Percentiles rank a stretch among this genome's conserved stretches.
These are phyloP conservation scores for Ephialtes manifestator DNA, from an alignment of 2,888 invertebrate genomes.

Conservation along the genomic window DNA sequence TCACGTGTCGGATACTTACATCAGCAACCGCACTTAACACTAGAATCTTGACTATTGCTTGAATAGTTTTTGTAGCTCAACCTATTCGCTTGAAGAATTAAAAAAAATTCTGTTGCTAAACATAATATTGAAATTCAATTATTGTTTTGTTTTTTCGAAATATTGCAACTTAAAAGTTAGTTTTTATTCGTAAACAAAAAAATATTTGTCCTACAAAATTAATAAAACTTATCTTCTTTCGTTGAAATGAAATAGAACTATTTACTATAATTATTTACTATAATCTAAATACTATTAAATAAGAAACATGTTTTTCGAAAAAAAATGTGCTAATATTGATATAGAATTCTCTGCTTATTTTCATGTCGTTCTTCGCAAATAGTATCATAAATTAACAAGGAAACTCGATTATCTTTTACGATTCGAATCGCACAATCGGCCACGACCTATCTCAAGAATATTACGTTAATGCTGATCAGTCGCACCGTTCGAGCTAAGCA, in stretches of 20 bases:
- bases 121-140: too few species aligned
- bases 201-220: too few species aligned
- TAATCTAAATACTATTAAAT: too few species aligned
- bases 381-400: background rate
- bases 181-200: too few species aligned
- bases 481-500: constrained; percentile 51
- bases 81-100: too few species aligned
- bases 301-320: too few species aligned
- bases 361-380: background rate
- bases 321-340: background rate
- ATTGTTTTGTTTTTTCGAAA: too few species aligned
- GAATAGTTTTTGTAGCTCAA: too few species aligned
- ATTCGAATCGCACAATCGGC: constrained; percentile 9
- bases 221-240: background rate
- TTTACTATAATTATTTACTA: too few species aligned
- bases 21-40: background rate
- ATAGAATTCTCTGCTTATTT: background rate
- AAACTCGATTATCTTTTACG: background rate
- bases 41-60: too few species aligned
- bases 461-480: constrained; percentile 47
- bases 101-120: too few species aligned
- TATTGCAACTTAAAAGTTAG: too few species aligned
- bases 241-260: background rate
- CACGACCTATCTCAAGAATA: constrained; percentile 66
- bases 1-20: background rate